A percentile compares a stretch with the other conserved stretches of the same genome.
phyloP scores from a whole-genome alignment of 2,797 vertebrate species.

The Falco berigora region DNA sequence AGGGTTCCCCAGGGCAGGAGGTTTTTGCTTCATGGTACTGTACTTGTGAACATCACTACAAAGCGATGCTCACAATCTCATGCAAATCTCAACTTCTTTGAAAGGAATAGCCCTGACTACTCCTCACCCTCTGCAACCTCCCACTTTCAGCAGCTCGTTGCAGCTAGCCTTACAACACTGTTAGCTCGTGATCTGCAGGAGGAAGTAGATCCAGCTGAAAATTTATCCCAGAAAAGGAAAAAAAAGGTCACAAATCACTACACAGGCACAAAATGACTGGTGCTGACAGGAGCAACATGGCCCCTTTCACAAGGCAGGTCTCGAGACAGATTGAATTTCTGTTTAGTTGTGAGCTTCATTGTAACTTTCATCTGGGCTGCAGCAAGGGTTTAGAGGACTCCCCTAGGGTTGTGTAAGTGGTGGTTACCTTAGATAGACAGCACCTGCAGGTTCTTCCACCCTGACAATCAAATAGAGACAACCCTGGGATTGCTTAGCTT shows the following conservation, averaged over 20 bases:
- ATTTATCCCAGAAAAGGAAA: background rate
- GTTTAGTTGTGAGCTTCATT: background rate
- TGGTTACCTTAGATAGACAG: background rate
- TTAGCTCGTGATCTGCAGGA: background rate
- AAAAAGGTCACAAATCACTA: background rate
- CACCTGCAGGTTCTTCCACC: background rate
- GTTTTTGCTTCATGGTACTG: background rate
- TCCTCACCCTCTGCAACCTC: background rate
- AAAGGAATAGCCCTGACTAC: background rate
- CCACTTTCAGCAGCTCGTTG: background rate
- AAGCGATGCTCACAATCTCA: background rate
- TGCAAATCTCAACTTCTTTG: background rate
- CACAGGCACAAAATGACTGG: background rate
- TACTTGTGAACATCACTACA: background rate
- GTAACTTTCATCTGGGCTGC: background rate
- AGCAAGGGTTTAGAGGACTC: background rate
- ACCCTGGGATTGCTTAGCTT: background rate
- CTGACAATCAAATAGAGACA: background rate
- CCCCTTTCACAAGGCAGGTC: background rate
- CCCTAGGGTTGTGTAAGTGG: background rate
- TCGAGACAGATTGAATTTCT: background rate
- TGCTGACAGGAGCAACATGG: background rate
- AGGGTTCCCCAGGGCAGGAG: accelerated
- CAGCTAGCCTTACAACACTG: background rate
- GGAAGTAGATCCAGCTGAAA: background rate